A percentile compares a stretch with the other conserved stretches of the same genome.
Evolutionary conservation across 2,113 vertebrate species (phyloP).

Genomic region (Terrapene triunguis): DNA sequence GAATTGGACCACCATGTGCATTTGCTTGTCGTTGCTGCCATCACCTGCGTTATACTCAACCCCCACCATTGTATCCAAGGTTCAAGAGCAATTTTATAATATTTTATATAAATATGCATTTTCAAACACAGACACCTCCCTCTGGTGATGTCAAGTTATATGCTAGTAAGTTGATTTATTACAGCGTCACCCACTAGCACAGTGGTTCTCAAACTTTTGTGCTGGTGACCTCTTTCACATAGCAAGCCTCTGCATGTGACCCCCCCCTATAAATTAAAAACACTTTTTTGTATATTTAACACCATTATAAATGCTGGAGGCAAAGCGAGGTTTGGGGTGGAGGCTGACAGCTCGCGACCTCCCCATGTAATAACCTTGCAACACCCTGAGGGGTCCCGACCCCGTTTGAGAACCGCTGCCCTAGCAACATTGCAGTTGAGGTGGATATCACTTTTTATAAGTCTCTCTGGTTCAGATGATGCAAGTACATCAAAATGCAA

Average conservation of each 20-base stretch:
- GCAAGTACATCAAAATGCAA: conserved; percentile 74
- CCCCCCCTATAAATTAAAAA: no score
- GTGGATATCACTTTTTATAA: conserved; percentile 59
- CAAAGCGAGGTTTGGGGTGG: no score
- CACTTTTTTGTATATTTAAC: no score
- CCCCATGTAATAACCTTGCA: no score
- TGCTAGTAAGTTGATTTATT: background rate
- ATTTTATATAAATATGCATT: conserved; percentile 50
- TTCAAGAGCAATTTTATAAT: background rate
- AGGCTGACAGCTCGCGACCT: no score
- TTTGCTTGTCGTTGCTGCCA: background rate
- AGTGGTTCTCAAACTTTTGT: no score
- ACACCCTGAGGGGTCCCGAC: no score
- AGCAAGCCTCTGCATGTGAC: no score
- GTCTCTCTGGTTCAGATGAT: conserved; percentile 42
- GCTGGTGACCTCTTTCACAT: no score
- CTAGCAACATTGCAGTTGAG: conserved; percentile 60
- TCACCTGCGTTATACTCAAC: accelerated
- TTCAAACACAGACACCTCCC: conserved; percentile 62
- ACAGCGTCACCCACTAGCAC: conserved; percentile 53
- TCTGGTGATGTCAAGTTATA: conserved; percentile 31
- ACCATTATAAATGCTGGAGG: no score
- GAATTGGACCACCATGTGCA: background rate
- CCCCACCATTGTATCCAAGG: background rate
- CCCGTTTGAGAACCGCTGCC: background rate